phyloP scores from a whole-genome alignment of 1,140 invertebrate species.

The Mercenaria mercenaria region DNA sequence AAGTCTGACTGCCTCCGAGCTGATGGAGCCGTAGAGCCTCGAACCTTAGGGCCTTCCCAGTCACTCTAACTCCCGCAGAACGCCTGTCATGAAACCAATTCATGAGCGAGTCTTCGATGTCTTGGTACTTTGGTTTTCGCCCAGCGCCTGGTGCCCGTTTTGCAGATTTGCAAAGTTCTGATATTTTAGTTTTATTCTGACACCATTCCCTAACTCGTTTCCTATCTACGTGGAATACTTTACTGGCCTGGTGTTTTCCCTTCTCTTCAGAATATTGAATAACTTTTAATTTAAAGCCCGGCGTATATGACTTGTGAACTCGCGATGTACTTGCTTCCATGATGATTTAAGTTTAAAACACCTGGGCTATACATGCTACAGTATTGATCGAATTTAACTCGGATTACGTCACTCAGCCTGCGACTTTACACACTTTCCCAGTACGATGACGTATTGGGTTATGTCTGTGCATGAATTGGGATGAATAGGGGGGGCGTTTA shows the following conservation, averaged over 20 bases:
- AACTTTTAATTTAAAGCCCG: not conserved
- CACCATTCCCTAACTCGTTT: not conserved
- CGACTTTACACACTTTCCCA: too few species aligned
- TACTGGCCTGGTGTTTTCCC: not conserved
- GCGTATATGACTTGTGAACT: not conserved
- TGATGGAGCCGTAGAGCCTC: constrained; percentile 20
- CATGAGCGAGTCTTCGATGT: not conserved
- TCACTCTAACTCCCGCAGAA: not conserved
- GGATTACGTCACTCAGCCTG: too few species aligned
- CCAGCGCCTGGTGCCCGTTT: not conserved
- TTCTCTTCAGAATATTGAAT: not conserved
- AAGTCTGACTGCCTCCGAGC: not conserved
- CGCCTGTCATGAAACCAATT: not conserved
- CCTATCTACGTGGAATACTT: not conserved
- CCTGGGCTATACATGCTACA: too few species aligned
- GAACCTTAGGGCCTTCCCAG: constrained; percentile 1
- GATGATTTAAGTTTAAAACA: too few species aligned
- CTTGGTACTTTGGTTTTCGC: not conserved
- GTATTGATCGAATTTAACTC: too few species aligned
- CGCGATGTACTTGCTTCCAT: too few species aligned
- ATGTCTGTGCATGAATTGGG: too few species aligned
- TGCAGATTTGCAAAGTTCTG: too few species aligned
- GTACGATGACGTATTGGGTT: too few species aligned
- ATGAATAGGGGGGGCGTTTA: too few species aligned
- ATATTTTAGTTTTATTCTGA: too few species aligned